Conservation (phyloP, 2,888 invertebrate species). For the Tachina grossa region DNA sequence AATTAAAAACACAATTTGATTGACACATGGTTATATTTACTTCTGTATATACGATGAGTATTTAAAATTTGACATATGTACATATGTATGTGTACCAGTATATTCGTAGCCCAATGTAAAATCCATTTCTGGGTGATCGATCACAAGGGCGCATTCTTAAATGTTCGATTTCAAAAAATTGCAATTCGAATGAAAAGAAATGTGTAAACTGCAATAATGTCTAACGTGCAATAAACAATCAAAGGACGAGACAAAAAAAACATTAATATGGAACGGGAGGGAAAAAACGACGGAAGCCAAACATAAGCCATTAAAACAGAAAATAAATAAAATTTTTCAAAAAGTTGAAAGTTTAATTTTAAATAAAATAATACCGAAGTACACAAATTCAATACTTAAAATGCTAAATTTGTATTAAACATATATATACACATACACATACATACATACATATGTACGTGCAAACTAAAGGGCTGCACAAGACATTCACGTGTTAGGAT, state of each 20-base stretch:
- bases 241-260: background rate
- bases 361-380: constrained; percentile 26
- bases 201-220: background rate
- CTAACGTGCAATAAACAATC: constrained; percentile 7
- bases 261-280: background rate
- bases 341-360: constrained; percentile 24
- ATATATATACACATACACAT: background rate
- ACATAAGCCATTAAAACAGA: constrained; percentile 7
- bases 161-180: background rate
- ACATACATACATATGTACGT: background rate
- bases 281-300: background rate
- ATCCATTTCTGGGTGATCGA: too few relatives aligned
- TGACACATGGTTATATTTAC: constrained; percentile 35
- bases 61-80: background rate
- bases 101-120: background rate
- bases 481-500: too few relatives aligned
- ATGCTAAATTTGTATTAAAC: background rate
- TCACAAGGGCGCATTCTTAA: background rate
- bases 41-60: background rate
- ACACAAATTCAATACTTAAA: background rate
- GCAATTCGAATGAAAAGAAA: background rate
- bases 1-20: constrained; percentile 48
- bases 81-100: background rate
- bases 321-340: constrained; percentile 3
- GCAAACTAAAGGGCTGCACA: background rate